Evolutionary conservation across 2,113 vertebrate species (phyloP), one percentile per base, ranked within the genome.

Genomic region (Microcebus ravelobensis): DNA sequence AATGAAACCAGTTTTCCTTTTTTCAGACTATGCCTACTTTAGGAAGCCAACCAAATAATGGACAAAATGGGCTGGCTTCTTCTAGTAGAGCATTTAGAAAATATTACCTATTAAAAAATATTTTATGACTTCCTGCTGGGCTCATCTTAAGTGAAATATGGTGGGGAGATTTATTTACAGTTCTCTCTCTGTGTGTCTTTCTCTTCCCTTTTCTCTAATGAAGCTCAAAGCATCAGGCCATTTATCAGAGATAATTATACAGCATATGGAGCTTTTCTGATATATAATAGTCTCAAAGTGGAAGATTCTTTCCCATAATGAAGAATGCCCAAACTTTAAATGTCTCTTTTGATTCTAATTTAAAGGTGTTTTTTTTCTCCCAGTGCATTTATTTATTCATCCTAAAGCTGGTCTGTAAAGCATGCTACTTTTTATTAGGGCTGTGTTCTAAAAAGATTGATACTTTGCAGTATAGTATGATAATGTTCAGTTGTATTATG

Each of bases 221-320:
- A 98, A 98, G 87, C 97, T 97, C 86, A 74, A 85, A 97, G 79
- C 96, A 97, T 98, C 97, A 93, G 97, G 95, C 94, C 0, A 61
- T 99, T 98, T 98, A 97, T 98, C 97, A 98, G 97, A 98, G 98
- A 97, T 98, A 98, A 98, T 98, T 98, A 97, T 93, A 96, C 96
- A 97, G 97, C 97, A 98, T 97, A 98, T 98, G 97, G 96, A 98
- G 96, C 94, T 98, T 98, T 98, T 98, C 97, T 98, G 97, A 97
- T 98, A 91, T 97, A 91, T 98, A 98, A 98, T 98, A 89, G 97
- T 96, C 92, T 98, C 96, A 95, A 67, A 50, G 36, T 98, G 87
- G 91, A 98, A 97, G 67, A 83, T 98, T 98, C 95, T 98, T 97
- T 97, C 81, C 95, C 3, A 3, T 98, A 97, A 98, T 98, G 97